Base-by-base conservation (phyloP, 1,140 invertebrate genomes). In the Apocrypta bakeri region DNA sequence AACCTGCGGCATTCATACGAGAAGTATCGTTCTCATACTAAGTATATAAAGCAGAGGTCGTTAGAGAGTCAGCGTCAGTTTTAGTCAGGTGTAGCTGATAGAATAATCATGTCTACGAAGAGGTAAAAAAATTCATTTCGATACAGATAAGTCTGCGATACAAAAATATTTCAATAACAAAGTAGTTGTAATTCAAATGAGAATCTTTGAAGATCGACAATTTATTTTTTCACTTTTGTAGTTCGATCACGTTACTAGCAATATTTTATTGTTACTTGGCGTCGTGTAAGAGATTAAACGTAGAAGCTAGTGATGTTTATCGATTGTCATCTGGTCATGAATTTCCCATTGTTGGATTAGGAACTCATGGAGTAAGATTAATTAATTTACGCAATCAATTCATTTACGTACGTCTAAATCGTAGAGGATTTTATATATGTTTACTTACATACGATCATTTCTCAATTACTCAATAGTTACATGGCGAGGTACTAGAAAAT, bases 281-380 rank as follows among this genome's bases (percentile, higher is more conserved):
- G 17, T n/a, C 48, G 6, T 21, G 17, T 56, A 56, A 0, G 17
- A 2, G 8, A n/a, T n/a, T n/a, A n/a, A n/a, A n/a, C 17, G 69
- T 72, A 9, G 37, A 29, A 61, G 73, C 29, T 21, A 48, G 33
- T 27, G 24, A 14, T 12, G 27, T 56, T 71, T 71, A 17, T 31
- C 33, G 37, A 74, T 61, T 91, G 64, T 88, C 85, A 48, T 91
- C 91, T n/a, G 90, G 90, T 75, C 85, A 90, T 81, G 87, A 94
- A 84, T 96, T 97, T 94, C 96, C 96, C 0, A 93, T 93, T 82
- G 88, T 97, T 61, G 96, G 96, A 42, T 93, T 96, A 85, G 96
- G 96, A 80, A 96, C 96, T 79, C 97, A 95, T 95, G 95, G 96
- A 93, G 95, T 96, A 89, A 93, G 17, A 74, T 40, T 2, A 61